These are phyloP conservation scores for Eupithecia inturbata DNA, from an alignment of 2,888 invertebrate genomes.

Conservation along the genomic window DNA sequence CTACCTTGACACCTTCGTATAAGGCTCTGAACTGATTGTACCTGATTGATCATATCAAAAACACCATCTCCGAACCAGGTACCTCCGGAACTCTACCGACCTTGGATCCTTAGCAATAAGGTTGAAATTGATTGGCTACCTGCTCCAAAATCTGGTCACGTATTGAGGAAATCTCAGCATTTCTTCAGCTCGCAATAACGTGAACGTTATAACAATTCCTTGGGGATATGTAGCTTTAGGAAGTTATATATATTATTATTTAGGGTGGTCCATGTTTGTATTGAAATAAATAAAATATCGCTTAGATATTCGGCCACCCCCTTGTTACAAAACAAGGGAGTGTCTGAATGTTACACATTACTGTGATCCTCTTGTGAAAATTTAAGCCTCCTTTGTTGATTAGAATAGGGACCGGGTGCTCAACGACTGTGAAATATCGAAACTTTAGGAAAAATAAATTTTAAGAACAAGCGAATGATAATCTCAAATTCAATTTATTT, in stretches of 20 bases:
- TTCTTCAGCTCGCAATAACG: slow-evolving; percentile 14
- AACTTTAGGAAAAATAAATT: too few relatives aligned
- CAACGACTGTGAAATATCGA: too few relatives aligned
- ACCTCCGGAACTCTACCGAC: not conserved
- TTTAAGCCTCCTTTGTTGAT: too few relatives aligned
- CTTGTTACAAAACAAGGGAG: too few relatives aligned
- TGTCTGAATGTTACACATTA: too few relatives aligned
- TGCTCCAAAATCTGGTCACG: slow-evolving; percentile 2
- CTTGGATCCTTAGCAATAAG: not conserved
- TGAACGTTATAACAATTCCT: slow-evolving; percentile 12
- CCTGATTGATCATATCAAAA: not conserved
- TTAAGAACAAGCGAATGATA: too few relatives aligned
- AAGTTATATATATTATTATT: not conserved
- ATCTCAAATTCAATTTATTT: too few relatives aligned
- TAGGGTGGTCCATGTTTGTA: too few relatives aligned
- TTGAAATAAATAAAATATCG: too few relatives aligned
- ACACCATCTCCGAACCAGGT: not conserved
- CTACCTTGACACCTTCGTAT: not conserved
- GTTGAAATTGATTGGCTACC: not conserved
- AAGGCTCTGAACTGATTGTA: not conserved
- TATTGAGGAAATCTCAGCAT: slow-evolving; percentile 7
- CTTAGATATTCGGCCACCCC: too few relatives aligned
- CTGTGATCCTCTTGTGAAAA: too few relatives aligned
- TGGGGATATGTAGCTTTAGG: not conserved
- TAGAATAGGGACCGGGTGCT: too few relatives aligned